A percentile compares a stretch with the other conserved stretches of the same genome.
Evolutionary conservation across 2,888 invertebrate species (phyloP).

Genomic region (Cylloceria caligata): DNA sequence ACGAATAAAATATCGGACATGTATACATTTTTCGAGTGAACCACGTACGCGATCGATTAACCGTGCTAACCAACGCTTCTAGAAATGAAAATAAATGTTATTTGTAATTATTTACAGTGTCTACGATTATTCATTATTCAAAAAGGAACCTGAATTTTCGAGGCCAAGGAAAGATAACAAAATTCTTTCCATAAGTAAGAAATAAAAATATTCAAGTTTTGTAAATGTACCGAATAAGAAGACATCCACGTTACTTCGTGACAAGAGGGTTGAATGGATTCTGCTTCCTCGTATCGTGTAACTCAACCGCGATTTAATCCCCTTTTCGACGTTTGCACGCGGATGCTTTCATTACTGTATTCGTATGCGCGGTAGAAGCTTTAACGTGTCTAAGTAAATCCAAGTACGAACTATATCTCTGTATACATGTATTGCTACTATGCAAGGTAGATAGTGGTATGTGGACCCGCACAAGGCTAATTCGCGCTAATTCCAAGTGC

Average conservation of each 20-base stretch:
- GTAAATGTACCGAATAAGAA: not conserved
- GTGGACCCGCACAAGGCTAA: constrained; percentile 71
- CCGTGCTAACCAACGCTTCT: too few relatives aligned
- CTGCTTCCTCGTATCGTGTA: not conserved
- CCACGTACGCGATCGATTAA: too few relatives aligned
- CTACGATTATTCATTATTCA: too few relatives aligned
- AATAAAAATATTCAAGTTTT: not conserved
- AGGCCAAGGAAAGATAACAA: not conserved
- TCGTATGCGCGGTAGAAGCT: constrained; percentile 28
- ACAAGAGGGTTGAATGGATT: not conserved
- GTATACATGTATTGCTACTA: constrained; percentile 11
- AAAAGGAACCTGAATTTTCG: not conserved
- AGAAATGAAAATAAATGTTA: too few relatives aligned
- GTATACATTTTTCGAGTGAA: too few relatives aligned
- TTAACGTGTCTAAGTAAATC: constrained; percentile 36
- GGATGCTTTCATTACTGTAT: not conserved
- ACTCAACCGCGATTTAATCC: constrained; percentile 16
- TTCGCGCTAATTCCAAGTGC: constrained; percentile 77
- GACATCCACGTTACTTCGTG: not conserved
- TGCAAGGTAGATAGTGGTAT: constrained; percentile 33
- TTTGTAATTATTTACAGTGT: too few relatives aligned
- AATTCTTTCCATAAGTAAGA: not conserved
- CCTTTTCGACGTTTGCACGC: constrained; percentile 14
- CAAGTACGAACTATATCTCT: constrained; percentile 39
- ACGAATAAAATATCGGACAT: too few relatives aligned